Evolutionary conservation across 2,888 invertebrate species (phyloP).

Genomic region (Drosophila affinis): DNA sequence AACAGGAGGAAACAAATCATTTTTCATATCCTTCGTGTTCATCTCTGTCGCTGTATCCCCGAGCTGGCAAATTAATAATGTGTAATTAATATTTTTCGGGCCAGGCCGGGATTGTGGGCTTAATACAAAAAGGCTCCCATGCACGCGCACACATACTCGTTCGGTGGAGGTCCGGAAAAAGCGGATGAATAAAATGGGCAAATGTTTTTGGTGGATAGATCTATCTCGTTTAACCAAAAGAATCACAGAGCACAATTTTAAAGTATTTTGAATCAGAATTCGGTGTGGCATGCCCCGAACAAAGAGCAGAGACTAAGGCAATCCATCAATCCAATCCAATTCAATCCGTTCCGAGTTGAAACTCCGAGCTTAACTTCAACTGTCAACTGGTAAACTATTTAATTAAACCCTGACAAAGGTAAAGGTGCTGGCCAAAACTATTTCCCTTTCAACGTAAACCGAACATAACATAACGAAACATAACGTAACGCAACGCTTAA

Average conservation of each 20-base stretch:
- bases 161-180: background rate
- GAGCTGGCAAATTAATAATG: slow-evolving; percentile 70
- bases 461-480: slow-evolving; percentile 46
- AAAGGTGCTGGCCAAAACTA: slow-evolving; percentile 41
- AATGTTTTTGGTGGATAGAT: background rate
- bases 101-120: background rate
- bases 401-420: slow-evolving; percentile 16
- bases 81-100: slow-evolving; percentile 71
- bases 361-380: slow-evolving; percentile 7
- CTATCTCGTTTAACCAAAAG: background rate
- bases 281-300: background rate
- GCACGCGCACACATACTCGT: background rate
- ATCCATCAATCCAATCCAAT: background rate
- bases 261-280: background rate
- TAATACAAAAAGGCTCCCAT: background rate
- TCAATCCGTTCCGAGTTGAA: background rate
- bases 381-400: slow-evolving; percentile 25
- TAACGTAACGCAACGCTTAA: slow-evolving; percentile 73
- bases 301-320: background rate
- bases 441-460: slow-evolving; percentile 54
- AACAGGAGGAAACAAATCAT: slow-evolving; percentile 66
- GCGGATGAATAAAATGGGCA: too few relatives aligned
- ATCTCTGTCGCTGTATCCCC: slow-evolving; percentile 26
- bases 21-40: slow-evolving; percentile 68
- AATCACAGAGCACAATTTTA: too few relatives aligned